Evolutionary conservation across 2,797 vertebrate species (phyloP).

Genomic region (Syngnathus rostellatus): DNA sequence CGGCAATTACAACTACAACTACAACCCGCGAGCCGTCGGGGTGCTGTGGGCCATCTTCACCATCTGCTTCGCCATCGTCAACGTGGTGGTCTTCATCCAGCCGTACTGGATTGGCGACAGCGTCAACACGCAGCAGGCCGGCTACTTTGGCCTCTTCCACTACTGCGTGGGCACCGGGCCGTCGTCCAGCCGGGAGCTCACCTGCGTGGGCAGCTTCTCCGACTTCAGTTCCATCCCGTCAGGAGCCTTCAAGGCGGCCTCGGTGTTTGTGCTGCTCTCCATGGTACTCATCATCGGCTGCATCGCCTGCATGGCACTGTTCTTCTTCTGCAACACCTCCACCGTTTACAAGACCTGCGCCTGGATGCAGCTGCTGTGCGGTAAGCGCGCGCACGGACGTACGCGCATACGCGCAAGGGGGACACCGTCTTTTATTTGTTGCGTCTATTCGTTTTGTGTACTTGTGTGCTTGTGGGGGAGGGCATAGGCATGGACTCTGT

Average conservation of each 20-base stretch:
- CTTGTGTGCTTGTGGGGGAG: background rate
- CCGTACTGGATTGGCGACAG: slow-evolving; percentile 98
- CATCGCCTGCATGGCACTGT: slow-evolving; percentile 92
- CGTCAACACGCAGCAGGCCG: slow-evolving; percentile 87
- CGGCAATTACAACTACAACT: slow-evolving; percentile 90
- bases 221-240: slow-evolving; percentile 94
- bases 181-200: slow-evolving; percentile 81
- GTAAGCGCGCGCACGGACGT: slow-evolving; percentile 54
- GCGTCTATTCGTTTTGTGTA: background rate
- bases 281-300: slow-evolving; percentile 95
- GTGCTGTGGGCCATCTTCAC: slow-evolving; percentile 96
- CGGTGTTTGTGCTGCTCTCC: slow-evolving; percentile 94
- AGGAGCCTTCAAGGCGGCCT: slow-evolving; percentile 88
- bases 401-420: background rate
- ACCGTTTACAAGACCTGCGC: slow-evolving; percentile 98
- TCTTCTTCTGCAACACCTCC: slow-evolving; percentile 98
- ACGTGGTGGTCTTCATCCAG: slow-evolving; percentile 96
- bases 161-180: slow-evolving; percentile 86
- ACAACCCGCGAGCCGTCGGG: slow-evolving; percentile 92
- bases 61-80: slow-evolving; percentile 97
- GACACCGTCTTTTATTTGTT: background rate
- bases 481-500: background rate
- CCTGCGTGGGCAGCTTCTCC: slow-evolving; percentile 87
- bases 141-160: slow-evolving; percentile 95
- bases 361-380: slow-evolving; percentile 97